Percentiles rank a stretch among this genome's conserved stretches.
These are phyloP conservation scores for Drepanosiphum platanoidis DNA, from an alignment of 2,888 invertebrate species.

Conservation along the genomic window DNA sequence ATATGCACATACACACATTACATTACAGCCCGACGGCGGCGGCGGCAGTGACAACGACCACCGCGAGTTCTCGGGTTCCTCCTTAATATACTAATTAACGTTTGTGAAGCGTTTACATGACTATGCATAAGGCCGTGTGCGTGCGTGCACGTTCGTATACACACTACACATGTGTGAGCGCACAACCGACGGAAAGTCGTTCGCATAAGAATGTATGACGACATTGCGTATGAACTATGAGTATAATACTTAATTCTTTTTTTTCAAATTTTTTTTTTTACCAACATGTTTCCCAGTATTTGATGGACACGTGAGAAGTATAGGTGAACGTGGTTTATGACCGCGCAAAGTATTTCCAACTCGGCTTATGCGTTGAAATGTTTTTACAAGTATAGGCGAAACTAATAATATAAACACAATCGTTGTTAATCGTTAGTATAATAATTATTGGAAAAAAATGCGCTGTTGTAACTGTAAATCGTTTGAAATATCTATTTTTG, in stretches of 20 bases:
- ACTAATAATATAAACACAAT: background rate
- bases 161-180: background rate
- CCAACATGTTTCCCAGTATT: background rate
- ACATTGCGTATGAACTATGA: background rate
- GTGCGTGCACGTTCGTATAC: background rate
- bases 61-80: background rate
- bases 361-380: background rate
- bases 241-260: background rate
- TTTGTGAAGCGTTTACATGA: constrained; percentile 44
- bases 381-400: background rate
- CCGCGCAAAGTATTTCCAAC: background rate
- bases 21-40: background rate
- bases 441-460: background rate
- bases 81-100: constrained; percentile 36
- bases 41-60: background rate
- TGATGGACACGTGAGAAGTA: background rate
- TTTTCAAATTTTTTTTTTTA: constrained; percentile 2
- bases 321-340: background rate
- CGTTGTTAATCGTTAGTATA: background rate
- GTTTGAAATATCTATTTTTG: too few species aligned
- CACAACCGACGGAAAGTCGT: constrained; percentile 3
- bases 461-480: too few species aligned
- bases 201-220: background rate
- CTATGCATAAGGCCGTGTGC: constrained; percentile 14
- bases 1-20: background rate